Base-by-base conservation (phyloP, 2,113 vertebrate genomes). In the Tupaia tana region DNA sequence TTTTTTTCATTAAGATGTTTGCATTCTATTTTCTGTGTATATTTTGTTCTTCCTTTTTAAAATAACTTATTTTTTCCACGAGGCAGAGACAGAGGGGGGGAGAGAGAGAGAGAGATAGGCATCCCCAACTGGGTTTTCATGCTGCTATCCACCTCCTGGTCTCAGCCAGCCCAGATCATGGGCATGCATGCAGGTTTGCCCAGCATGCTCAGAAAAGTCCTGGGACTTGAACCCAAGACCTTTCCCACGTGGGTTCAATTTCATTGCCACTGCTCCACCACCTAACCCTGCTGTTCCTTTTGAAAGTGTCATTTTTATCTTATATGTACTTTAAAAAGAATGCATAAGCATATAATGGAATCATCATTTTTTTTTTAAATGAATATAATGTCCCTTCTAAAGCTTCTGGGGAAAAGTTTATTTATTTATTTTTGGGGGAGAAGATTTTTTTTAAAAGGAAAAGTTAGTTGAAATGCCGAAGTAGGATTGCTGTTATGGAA, bases 381-480 rank as follows among this genome's bases (percentile, higher is more conserved):
- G 54, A n/a, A 61, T 43, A 94, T 66, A 92, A 86, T 71, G 84
- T 87, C 8, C 27, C 34, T 74, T 87, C 29, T 64, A 92, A 89
- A 92, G 34, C 83, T 85, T 81, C 31, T 77, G 43, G 18, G 64
- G 19, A 56, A 75, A 75, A 63, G 10, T 10, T 25, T 25, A 43
- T 43, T 43, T 43, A 43, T 94, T 83, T 31, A 63, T 79, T 19
- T 43, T 18, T 64, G 19, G 69, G 64, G 61, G 20, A 20, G 56
- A 2, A 22, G 6, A 31, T n/a, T 83, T 31, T 70, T 79, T 19
- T 43, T 18, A 64, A 25, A 75, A 70, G 61, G 20, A 20, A 61
- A 2, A 22, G 6, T 52, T n/a, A 79, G 61, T 83, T 54, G 18
- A 59, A 95, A 74, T 59, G 52, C 74, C 73, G 27, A 90, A 70